These are phyloP conservation scores for Leptarthrus brevirostris DNA, from an alignment of 2,888 invertebrate genomes.

Conservation along the genomic window DNA sequence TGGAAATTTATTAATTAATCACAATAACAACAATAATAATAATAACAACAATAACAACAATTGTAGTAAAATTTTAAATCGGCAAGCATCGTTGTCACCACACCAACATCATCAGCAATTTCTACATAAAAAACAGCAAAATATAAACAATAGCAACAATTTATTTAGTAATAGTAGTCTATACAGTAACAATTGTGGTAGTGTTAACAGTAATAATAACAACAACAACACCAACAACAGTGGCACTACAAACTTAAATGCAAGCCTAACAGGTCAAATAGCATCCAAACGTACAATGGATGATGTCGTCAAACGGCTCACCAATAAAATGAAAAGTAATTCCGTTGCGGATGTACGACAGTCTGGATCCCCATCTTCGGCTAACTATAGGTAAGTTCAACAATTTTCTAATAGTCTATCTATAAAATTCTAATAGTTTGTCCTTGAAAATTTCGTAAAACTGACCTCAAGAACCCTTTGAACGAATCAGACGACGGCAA, in stretches of 20 bases:
- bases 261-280: conserved; percentile 44
- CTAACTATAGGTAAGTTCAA: conserved; percentile 40
- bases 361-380: conserved; percentile 39
- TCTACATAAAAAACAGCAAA: conserved; percentile 23
- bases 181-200: conserved; percentile 60
- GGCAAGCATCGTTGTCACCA: conserved; percentile 59
- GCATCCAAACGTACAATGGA: conserved; percentile 83
- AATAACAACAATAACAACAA: conserved; percentile 50
- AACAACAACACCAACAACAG: conserved; percentile 51
- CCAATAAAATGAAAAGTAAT: conserved; percentile 86
- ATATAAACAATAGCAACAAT: conserved; percentile 32
- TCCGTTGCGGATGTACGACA: conserved; percentile 71
- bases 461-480: too few relatives aligned
- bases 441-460: too few relatives aligned
- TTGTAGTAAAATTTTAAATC: too few relatives aligned
- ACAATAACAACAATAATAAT: conserved; percentile 50
- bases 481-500: too few relatives aligned
- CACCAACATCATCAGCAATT: conserved; percentile 9
- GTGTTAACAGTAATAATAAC: conserved; percentile 50
- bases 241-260: neutral
- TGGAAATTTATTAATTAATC: conserved; percentile 49
- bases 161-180: conserved; percentile 47
- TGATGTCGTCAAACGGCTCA: conserved; percentile 87
- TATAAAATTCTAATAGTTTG: too few relatives aligned
- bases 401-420: too few relatives aligned